Percentiles rank a stretch among this genome's conserved stretches.
Evolutionary conservation across 2,888 invertebrate species (phyloP).

Genomic region (Andrena marginata): DNA sequence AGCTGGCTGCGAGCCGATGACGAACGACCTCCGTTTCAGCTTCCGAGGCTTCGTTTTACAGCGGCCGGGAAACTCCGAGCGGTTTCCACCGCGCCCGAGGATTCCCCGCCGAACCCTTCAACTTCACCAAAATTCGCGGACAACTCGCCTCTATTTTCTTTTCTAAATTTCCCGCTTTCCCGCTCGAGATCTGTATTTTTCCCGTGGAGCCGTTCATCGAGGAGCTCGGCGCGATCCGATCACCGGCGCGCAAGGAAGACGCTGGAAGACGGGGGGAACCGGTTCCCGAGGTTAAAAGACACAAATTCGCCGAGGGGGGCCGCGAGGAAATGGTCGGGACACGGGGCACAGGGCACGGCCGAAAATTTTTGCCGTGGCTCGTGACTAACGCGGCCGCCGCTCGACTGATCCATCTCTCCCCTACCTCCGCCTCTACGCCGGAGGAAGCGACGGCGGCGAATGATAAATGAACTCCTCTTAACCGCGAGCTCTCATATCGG

Average conservation of each 20-base stretch:
- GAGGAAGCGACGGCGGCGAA: constrained; percentile 69
- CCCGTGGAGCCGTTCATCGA: too few relatives aligned
- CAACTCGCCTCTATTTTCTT: not conserved
- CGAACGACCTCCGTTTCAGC: constrained; percentile 58
- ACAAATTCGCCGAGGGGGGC: constrained; percentile 32
- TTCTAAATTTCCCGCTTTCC: not conserved
- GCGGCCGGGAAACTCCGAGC: constrained; percentile 22
- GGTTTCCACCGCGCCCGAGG: not conserved
- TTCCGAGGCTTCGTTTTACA: constrained; percentile 42
- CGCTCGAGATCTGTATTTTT: too few relatives aligned
- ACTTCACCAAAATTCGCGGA: too few relatives aligned
- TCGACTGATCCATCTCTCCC: constrained; percentile 24
- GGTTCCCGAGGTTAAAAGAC: constrained; percentile 46
- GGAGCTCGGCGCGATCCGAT: not conserved
- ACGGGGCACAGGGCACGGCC: not conserved
- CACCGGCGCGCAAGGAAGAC: not conserved
- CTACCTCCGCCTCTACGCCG: not conserved
- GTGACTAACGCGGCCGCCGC: constrained; percentile 59
- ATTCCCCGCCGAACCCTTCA: not conserved
- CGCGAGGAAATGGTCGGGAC: constrained; percentile 19
- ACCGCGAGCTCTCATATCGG: constrained; percentile 83
- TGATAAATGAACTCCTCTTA: constrained; percentile 84
- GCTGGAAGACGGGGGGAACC: constrained; percentile 14
- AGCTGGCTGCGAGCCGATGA: constrained; percentile 56
- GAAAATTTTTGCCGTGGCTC: constrained; percentile 53